Conservation (phyloP, 2,888 invertebrate species). For the Cheilosia vulpina region DNA sequence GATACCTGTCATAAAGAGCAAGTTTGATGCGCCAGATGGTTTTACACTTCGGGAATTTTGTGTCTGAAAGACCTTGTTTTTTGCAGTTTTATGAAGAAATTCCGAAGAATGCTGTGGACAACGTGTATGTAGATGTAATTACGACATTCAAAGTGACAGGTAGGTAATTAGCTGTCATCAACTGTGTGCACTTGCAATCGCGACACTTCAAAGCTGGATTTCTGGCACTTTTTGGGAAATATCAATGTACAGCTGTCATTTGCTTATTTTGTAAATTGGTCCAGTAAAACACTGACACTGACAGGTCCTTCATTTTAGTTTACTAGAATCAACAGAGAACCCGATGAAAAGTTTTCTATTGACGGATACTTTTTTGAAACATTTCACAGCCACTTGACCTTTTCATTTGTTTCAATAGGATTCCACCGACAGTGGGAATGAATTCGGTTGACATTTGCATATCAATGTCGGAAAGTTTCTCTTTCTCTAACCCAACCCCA, state of each 20-base stretch:
- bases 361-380: too few species aligned
- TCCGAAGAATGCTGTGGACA: background rate
- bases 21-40: background rate
- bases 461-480: background rate
- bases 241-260: too few species aligned
- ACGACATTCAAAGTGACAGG: background rate
- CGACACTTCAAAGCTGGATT: background rate
- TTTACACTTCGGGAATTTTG: slow-evolving; percentile 8
- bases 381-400: too few species aligned
- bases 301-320: too few species aligned
- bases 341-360: too few species aligned
- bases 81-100: background rate
- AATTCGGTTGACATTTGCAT: too few species aligned
- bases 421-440: too few species aligned
- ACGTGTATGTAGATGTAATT: background rate
- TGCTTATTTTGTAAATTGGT: too few species aligned
- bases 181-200: background rate
- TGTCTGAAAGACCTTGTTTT: background rate
- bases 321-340: too few species aligned
- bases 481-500: background rate
- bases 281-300: too few species aligned
- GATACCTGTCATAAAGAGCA: too few species aligned
- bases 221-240: background rate
- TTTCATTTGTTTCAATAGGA: too few species aligned
- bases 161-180: background rate